Conservation (phyloP, 2,888 invertebrate species). For the Iselma pallidipennis region DNA sequence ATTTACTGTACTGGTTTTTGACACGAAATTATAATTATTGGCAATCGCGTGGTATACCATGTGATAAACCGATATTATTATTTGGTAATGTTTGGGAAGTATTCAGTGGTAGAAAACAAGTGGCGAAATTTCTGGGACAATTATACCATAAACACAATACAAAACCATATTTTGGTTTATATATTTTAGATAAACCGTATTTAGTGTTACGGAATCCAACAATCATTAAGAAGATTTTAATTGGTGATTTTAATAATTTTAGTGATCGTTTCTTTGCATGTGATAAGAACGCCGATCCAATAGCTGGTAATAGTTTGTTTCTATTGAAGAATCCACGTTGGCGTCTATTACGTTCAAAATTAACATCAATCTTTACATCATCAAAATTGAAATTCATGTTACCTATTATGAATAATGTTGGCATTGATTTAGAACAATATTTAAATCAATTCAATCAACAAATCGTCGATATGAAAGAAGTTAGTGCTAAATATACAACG, state of each 20-base stretch:
- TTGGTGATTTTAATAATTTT: constrained; percentile 58
- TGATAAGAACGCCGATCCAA: constrained; percentile 54
- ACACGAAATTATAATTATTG: constrained; percentile 40
- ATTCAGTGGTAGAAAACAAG: constrained; percentile 43
- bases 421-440: constrained; percentile 45
- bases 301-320: constrained; percentile 55
- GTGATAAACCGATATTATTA: constrained; percentile 36
- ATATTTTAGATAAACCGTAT: constrained; percentile 57
- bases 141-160: constrained; percentile 45
- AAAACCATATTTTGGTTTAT: constrained; percentile 55
- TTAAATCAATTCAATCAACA: constrained; percentile 32
- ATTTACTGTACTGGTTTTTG: constrained; percentile 27
- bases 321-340: constrained; percentile 59
- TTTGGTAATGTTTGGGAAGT: constrained; percentile 43
- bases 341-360: constrained; percentile 58
- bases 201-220: constrained; percentile 55
- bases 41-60: constrained; percentile 37
- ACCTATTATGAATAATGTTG: constrained; percentile 54
- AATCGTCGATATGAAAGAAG: constrained; percentile 44
- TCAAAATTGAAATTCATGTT: constrained; percentile 61
- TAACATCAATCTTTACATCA: constrained; percentile 60
- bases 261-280: constrained; percentile 57
- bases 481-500: constrained; percentile 53
- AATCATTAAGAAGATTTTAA: constrained; percentile 55
- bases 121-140: constrained; percentile 48